phyloP scores from a whole-genome alignment of 1,140 invertebrate genomes.

The Samia ricini region DNA sequence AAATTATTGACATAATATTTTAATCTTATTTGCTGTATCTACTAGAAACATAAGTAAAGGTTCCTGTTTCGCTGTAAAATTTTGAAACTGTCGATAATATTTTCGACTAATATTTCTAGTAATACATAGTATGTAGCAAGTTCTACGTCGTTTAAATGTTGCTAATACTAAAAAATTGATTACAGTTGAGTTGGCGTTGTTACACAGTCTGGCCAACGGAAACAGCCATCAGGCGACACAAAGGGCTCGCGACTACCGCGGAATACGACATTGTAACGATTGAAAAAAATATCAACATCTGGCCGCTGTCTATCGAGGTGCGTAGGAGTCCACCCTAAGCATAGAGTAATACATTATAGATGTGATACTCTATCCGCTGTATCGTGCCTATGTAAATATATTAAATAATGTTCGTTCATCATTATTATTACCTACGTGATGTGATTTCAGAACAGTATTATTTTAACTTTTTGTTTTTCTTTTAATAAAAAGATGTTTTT shows the following conservation, averaged over 20 bases:
- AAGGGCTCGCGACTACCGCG: constrained; percentile 31
- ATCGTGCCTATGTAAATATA: neutral
- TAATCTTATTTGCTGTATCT: too few relatives aligned
- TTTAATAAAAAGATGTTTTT: too few relatives aligned
- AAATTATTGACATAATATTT: too few relatives aligned
- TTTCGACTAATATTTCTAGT: too few relatives aligned
- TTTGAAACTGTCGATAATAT: too few relatives aligned
- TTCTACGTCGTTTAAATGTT: neutral
- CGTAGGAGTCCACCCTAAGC: constrained; percentile 50
- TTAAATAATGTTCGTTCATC: too few relatives aligned
- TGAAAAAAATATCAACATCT: constrained; percentile 65
- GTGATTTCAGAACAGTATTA: too few relatives aligned
- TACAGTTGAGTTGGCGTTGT: neutral
- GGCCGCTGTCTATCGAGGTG: constrained; percentile 63
- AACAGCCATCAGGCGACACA: constrained; percentile 32
- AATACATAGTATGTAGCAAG: too few relatives aligned
- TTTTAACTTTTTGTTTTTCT: too few relatives aligned
- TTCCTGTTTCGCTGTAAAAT: too few relatives aligned
- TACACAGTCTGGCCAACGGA: constrained; percentile 31
- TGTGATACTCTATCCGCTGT: neutral
- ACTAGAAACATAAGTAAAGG: too few relatives aligned
- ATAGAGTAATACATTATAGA: constrained; percentile 2
- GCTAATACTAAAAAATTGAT: neutral
- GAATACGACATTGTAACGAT: constrained; percentile 67
- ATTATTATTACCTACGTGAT: too few relatives aligned